phyloP scores from a whole-genome alignment of 1,140 invertebrate genomes.

The Agraylea sexmaculata region DNA sequence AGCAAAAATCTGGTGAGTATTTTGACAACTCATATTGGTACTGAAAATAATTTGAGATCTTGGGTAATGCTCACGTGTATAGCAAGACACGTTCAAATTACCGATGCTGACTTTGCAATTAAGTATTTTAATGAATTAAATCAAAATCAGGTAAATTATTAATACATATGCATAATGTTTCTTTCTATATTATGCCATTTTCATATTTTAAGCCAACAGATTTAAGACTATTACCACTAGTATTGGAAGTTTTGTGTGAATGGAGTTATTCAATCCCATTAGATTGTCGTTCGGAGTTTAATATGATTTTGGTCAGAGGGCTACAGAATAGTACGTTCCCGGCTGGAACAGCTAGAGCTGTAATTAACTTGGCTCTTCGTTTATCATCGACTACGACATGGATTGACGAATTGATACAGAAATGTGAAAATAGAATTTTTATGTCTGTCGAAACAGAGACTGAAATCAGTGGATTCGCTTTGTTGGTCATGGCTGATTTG shows the following conservation, averaged over 20 bases:
- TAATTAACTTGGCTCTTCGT: slow-evolving; percentile 25
- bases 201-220: slow-evolving; percentile 23
- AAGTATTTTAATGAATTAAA: slow-evolving; percentile 28
- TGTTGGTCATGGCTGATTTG: slow-evolving; percentile 13
- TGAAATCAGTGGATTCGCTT: slow-evolving; percentile 3
- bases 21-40: slow-evolving; percentile 28
- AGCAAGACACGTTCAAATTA: slow-evolving; percentile 26
- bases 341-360: slow-evolving; percentile 7
- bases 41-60: slow-evolving; percentile 24
- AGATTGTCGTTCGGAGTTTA: slow-evolving; percentile 21
- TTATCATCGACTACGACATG: slow-evolving; percentile 24
- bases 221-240: slow-evolving; percentile 25
- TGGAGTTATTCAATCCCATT: slow-evolving; percentile 25
- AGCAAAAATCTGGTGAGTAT: slow-evolving; percentile 29
- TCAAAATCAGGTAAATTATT: not conserved
- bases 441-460: not conserved
- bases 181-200: not conserved
- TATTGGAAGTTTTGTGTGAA: slow-evolving; percentile 26
- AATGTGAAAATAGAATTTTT: slow-evolving; percentile 9
- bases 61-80: slow-evolving; percentile 30
- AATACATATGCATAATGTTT: not conserved
- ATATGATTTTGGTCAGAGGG: slow-evolving; percentile 25
- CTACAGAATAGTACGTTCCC: slow-evolving; percentile 25
- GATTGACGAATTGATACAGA: not conserved
- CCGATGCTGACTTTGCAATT: slow-evolving; percentile 27